phyloP scores from a whole-genome alignment of 1,140 invertebrate species.

The Drosophila azteca region DNA sequence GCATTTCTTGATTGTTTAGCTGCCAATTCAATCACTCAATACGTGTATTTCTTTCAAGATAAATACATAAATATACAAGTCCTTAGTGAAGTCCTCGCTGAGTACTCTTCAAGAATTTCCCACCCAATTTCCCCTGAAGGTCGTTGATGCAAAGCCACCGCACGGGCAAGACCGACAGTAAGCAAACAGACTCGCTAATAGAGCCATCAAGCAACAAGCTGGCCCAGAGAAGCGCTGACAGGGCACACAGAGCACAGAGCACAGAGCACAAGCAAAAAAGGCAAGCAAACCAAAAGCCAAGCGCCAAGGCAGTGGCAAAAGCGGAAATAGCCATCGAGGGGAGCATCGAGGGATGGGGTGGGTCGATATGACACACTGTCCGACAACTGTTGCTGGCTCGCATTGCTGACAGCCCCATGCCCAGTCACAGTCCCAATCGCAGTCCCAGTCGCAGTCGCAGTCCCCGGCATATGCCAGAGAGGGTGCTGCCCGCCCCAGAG shows the following conservation, averaged over 20 bases:
- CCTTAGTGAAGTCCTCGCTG: not conserved
- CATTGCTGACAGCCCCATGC: not conserved
- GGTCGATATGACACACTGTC: too few species aligned
- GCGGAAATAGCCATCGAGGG: slow-evolving; percentile 18
- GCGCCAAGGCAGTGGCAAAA: not conserved
- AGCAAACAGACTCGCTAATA: slow-evolving; percentile 32
- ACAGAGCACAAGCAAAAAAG: not conserved
- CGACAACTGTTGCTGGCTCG: not conserved
- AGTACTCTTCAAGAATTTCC: not conserved
- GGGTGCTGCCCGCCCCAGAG: not conserved
- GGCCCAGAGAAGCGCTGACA: slow-evolving; percentile 26
- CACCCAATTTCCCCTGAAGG: slow-evolving; percentile 21
- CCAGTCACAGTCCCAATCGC: slow-evolving; percentile 2
- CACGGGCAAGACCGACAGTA: not conserved
- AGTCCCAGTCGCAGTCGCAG: slow-evolving; percentile 1
- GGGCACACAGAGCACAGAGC: slow-evolving; percentile 10
- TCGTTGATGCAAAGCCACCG: not conserved
- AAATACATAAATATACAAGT: slow-evolving; percentile 1
- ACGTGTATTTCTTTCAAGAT: too few species aligned
- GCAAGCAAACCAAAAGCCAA: not conserved
- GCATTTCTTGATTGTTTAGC: too few species aligned
- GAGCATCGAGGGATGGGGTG: too few species aligned
- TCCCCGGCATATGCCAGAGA: not conserved
- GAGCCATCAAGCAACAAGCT: slow-evolving; percentile 11
- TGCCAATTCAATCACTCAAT: too few species aligned